Base-by-base conservation (phyloP, 2,797 vertebrate genomes). In the Halcyon smyrnensis region DNA sequence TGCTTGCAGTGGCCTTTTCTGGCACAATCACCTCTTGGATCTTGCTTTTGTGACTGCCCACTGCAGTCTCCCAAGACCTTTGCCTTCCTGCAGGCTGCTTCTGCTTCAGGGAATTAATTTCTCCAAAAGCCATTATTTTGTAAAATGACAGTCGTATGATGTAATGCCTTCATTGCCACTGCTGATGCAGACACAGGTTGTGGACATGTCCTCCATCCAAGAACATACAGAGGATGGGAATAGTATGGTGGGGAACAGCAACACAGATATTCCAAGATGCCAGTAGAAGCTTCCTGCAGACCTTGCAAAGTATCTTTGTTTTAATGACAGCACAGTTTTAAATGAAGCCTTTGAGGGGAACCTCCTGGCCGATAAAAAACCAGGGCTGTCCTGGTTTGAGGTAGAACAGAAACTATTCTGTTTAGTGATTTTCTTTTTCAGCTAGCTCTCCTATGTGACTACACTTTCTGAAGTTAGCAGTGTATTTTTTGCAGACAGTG, bases 221-320 rank as follows among this genome's bases (percentile, higher is more conserved):
- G 16, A 84, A 74, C 15, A 43, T 14, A 50, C 17, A n/a, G 5
- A 5, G 20, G 9, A 48, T 32, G 32, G 57, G 50, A 80, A 54
- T 4, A 12, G 14, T 0, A 0, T 12, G 17, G 30, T 10, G 54
- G 17, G 41, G 4, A 93, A 32, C n/a, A 74, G 36, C 34, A 87
- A 24, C 16, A 41, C 37, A 70, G 4, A 64, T 27, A 27, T 77
- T 64, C 39, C 39, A 56, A 24, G 19, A 5, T 45, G 46, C 36
- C 11, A 68, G 17, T 25, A 24, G 41, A 68, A 73, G 28, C 21
- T 84, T 82, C 45, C 23, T 67, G 16, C 2, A 1, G 34, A 74
- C 53, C 24, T 86, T 75, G 15, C 45, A 30, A 83, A 80, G 14
- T 19, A 20, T 48, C 60, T 77, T 64, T 41, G 48, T 43, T 65